phyloP scores from a whole-genome alignment of 2,113 vertebrate species.

The Cyphomyrus discorhynchus region DNA sequence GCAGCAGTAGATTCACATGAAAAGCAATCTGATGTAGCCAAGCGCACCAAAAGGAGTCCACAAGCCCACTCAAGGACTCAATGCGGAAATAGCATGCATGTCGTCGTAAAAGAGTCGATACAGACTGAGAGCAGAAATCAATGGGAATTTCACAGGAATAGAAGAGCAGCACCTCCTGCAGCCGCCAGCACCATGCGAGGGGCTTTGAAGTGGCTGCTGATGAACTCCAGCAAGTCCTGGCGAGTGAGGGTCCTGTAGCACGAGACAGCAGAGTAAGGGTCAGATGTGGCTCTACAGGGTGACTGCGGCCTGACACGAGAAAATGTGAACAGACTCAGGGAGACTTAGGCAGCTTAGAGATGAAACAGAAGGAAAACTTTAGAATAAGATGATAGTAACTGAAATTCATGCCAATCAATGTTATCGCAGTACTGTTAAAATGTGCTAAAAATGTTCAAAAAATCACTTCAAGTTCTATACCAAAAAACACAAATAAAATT shows the following conservation, averaged over 20 bases:
- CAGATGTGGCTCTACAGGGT: background rate
- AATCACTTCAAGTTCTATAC: background rate
- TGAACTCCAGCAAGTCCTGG: slow-evolving; percentile 71
- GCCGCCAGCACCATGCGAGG: slow-evolving; percentile 90
- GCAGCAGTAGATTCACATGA: background rate
- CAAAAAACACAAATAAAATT: background rate
- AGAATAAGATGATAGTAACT: background rate
- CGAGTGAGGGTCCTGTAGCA: slow-evolving; percentile 69
- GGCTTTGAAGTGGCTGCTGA: slow-evolving; percentile 79
- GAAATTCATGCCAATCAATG: background rate
- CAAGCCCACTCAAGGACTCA: background rate
- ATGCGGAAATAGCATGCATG: background rate
- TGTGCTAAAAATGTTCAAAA: background rate
- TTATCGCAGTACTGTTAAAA: background rate
- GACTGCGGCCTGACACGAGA: background rate
- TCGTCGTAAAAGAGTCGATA: background rate
- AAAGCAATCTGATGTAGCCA: background rate
- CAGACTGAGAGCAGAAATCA: background rate
- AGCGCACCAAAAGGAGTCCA: background rate
- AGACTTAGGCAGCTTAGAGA: background rate
- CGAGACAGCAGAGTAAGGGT: background rate
- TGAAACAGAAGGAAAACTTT: background rate
- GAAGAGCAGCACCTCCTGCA: slow-evolving; percentile 73
- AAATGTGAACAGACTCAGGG: background rate
- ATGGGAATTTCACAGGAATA: background rate